These are phyloP conservation scores for Folsomia candida DNA, from an alignment of 2,888 invertebrate species.

Conservation along the genomic window DNA sequence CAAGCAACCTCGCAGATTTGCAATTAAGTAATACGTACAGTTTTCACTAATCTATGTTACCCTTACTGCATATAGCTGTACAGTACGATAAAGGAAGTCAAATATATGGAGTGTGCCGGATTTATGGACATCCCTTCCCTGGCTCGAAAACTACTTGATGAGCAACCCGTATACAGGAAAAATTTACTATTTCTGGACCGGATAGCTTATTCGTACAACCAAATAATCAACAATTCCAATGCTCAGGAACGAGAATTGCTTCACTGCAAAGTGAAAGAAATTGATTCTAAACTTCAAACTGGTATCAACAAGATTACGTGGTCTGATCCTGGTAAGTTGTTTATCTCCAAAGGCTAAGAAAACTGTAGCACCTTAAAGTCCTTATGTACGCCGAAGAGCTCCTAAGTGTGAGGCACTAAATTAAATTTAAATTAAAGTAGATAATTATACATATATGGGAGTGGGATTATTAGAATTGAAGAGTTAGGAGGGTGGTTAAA, in stretches of 20 bases:
- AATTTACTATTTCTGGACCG: conserved; percentile 70
- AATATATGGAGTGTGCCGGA: conserved; percentile 73
- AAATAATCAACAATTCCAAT: conserved; percentile 72
- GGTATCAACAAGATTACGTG: conserved; percentile 76
- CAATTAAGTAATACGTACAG: too few species aligned
- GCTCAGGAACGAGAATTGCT: conserved; percentile 85
- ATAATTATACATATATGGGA: too few species aligned
- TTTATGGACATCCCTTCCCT: conserved; percentile 71
- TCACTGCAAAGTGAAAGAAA: conserved; percentile 75
- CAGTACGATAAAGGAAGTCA: conserved; percentile 82
- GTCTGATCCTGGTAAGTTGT: conserved; percentile 71
- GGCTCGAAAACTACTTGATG: conserved; percentile 71
- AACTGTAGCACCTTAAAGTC: too few species aligned
- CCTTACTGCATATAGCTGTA: too few species aligned
- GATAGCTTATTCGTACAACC: conserved; percentile 65
- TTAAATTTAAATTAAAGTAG: too few species aligned
- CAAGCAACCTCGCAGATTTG: too few species aligned
- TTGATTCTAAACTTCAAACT: conserved; percentile 74
- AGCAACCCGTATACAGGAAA: conserved; percentile 75
- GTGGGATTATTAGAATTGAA: too few species aligned
- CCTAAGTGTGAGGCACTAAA: too few species aligned
- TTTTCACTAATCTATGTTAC: too few species aligned
- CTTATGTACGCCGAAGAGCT: too few species aligned
- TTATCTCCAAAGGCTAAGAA: too few species aligned
- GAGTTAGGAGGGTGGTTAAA: too few species aligned